Conservation (phyloP, 1,140 invertebrate genomes). For the Bombus waltoni region DNA sequence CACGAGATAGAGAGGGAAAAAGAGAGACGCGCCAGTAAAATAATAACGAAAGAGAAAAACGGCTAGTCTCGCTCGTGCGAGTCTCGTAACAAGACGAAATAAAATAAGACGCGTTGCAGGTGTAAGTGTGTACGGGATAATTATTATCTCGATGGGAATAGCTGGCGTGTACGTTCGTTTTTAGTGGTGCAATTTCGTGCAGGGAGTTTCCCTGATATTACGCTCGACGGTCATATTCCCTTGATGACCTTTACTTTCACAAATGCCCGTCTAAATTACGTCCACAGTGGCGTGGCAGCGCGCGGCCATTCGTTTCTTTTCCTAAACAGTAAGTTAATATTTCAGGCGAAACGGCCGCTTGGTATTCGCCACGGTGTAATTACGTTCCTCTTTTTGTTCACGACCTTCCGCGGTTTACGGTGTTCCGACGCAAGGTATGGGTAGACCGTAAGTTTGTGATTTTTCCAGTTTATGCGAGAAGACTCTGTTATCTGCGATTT, state of each 20-base stretch:
- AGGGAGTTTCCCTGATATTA: slow-evolving; percentile 10
- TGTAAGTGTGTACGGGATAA: slow-evolving; percentile 13
- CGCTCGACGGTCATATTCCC: slow-evolving; percentile 10
- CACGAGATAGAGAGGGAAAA: background rate
- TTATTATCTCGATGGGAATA: slow-evolving; percentile 40
- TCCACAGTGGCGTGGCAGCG: background rate
- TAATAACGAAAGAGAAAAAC: slow-evolving; percentile 4
- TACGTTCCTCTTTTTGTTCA: background rate
- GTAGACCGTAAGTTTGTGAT: background rate
- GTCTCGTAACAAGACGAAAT: background rate
- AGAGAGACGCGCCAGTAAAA: slow-evolving; percentile 1
- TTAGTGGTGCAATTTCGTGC: slow-evolving; percentile 34
- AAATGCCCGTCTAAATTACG: slow-evolving; percentile 36
- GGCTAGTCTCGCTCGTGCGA: background rate
- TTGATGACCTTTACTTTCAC: slow-evolving; percentile 40
- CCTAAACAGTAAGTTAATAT: slow-evolving; percentile 27
- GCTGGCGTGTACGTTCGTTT: slow-evolving; percentile 29
- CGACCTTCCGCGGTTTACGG: background rate
- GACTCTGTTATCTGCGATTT: background rate
- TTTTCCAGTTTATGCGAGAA: background rate
- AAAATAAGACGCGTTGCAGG: background rate
- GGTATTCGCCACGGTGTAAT: background rate
- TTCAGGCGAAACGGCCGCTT: background rate
- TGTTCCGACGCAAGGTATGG: background rate
- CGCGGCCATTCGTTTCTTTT: background rate